phyloP scores from a whole-genome alignment of 2,888 invertebrate species.

The Ichneumon xanthorius region DNA sequence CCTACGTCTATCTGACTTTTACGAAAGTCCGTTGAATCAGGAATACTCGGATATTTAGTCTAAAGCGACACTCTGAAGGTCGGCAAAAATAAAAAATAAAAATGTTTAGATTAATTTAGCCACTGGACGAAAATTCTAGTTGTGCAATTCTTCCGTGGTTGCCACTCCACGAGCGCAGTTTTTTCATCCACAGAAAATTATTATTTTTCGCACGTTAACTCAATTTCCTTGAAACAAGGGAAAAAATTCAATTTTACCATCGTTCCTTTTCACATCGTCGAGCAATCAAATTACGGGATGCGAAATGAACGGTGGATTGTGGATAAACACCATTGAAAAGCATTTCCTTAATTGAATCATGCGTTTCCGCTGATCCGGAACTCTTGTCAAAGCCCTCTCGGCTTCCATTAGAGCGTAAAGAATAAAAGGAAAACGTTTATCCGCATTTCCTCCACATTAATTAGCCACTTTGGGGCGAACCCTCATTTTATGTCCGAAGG shows the following conservation, averaged over 20 bases:
- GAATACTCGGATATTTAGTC: not conserved
- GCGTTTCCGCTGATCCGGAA: conserved; percentile 18
- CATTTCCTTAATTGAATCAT: conserved; percentile 44
- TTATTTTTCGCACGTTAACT: not conserved
- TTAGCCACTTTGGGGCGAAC: conserved; percentile 20
- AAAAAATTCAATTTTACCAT: conserved; percentile 11
- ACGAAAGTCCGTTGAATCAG: too few species aligned
- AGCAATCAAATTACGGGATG: not conserved
- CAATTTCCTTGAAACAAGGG: not conserved
- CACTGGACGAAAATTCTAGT: not conserved
- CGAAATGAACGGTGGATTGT: conserved; percentile 8
- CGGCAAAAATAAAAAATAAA: not conserved
- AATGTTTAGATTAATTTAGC: not conserved
- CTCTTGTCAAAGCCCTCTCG: not conserved
- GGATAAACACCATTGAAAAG: conserved; percentile 41
- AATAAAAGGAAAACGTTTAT: conserved; percentile 26
- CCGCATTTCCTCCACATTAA: conserved; percentile 26
- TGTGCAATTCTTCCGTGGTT: not conserved
- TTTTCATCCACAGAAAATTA: not conserved
- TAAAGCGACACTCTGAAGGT: not conserved
- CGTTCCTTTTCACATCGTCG: conserved; percentile 1
- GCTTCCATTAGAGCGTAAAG: conserved; percentile 37
- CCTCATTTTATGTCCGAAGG: conserved; percentile 21
- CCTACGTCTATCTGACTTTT: too few species aligned
- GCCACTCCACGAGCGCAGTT: not conserved